Conservation (phyloP, 2,888 invertebrate genomes). For the Autographa gamma region DNA sequence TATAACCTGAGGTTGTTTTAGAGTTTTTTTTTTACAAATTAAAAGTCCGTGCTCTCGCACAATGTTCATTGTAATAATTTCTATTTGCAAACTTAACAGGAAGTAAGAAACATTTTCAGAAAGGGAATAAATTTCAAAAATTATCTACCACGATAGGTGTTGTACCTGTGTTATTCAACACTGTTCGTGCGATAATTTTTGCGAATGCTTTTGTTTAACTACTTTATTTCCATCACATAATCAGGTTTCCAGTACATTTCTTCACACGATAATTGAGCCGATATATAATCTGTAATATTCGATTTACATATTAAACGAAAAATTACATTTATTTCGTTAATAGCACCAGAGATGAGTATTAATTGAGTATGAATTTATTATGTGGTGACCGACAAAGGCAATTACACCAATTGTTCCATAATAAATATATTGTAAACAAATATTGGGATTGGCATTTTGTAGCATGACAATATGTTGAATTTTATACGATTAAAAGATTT, state of each 20-base stretch:
- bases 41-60: too few species aligned
- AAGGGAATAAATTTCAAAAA: too few species aligned
- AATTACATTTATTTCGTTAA: slow-evolving; percentile 39
- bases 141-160: too few species aligned
- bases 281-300: slow-evolving; percentile 30
- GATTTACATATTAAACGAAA: slow-evolving; percentile 58
- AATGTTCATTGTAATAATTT: too few species aligned
- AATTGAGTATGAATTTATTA: slow-evolving; percentile 51
- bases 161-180: too few species aligned
- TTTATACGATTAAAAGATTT: neutral
- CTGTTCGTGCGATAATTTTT: too few species aligned
- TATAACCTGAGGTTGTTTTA: too few species aligned
- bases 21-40: too few species aligned
- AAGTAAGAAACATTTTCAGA: too few species aligned
- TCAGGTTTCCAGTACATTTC: slow-evolving; percentile 4
- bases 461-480: neutral
- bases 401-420: slow-evolving; percentile 40
- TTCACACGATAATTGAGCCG: slow-evolving; percentile 13
- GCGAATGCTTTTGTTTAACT: neutral
- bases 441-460: neutral
- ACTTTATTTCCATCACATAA: neutral
- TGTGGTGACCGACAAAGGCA: slow-evolving; percentile 30
- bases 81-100: too few species aligned
- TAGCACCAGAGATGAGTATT: slow-evolving; percentile 29
- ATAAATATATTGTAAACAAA: slow-evolving; percentile 27